Evolutionary conservation across 2,888 invertebrate genomes (phyloP).

Genomic region (Phrixothrix hirtus): DNA sequence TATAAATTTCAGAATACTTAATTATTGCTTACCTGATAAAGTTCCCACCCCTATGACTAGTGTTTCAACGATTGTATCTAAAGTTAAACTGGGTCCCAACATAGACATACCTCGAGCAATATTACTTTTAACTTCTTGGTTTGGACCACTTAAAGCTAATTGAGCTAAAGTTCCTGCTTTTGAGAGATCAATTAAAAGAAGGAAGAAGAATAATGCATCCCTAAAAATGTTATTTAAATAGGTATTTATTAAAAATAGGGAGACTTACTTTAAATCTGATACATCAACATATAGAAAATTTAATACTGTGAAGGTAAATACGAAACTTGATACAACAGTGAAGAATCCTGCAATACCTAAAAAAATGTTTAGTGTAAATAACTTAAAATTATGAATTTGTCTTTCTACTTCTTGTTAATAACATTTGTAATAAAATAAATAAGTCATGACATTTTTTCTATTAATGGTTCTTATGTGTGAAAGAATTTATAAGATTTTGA

Average conservation of each 20-base stretch:
- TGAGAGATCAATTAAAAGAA: conserved; percentile 87
- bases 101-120: conserved; percentile 87
- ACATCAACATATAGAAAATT: conserved; percentile 86
- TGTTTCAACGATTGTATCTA: conserved; percentile 89
- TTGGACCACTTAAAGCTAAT: conserved; percentile 75
- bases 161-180: conserved; percentile 88
- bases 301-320: conserved; percentile 87
- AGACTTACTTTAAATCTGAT: conserved; percentile 78
- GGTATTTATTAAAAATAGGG: conserved; percentile 44
- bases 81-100: conserved; percentile 85
- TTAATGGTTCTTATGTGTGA: too few relatives aligned
- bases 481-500: too few relatives aligned
- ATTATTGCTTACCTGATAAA: conserved; percentile 67
- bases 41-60: conserved; percentile 92
- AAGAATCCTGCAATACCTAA: conserved; percentile 88
- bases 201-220: conserved; percentile 89
- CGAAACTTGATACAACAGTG: conserved; percentile 90
- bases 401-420: too few relatives aligned
- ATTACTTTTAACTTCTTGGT: conserved; percentile 79
- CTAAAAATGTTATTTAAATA: conserved; percentile 56
- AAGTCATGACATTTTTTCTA: too few relatives aligned
- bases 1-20: conserved; percentile 5
- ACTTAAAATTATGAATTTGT: too few relatives aligned
- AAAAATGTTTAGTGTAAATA: too few relatives aligned
- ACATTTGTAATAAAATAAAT: too few relatives aligned